phyloP scores from a whole-genome alignment of 53 echinoderm and acorn worm species.

The Mesocentrotus franciscanus region DNA sequence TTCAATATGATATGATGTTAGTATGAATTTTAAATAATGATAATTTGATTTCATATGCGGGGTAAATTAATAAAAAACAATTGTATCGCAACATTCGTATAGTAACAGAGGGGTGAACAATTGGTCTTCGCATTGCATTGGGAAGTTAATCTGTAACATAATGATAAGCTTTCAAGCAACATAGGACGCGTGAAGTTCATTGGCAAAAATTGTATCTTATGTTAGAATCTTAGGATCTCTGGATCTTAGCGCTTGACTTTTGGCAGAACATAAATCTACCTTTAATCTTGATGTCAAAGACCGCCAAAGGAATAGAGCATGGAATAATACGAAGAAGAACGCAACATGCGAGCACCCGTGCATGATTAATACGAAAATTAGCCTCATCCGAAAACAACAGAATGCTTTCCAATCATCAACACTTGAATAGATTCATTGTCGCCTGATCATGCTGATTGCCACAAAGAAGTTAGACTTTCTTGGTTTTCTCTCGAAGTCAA shows the following conservation, averaged over 20 bases:
- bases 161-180: not conserved
- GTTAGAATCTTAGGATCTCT: not conserved
- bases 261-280: not conserved
- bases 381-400: slow-evolving; percentile 7
- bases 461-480: not conserved
- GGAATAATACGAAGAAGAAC: not conserved
- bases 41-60: not conserved
- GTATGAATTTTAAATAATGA: not conserved
- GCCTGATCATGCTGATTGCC: not conserved
- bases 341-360: slow-evolving; percentile 9
- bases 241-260: not conserved
- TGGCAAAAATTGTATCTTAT: not conserved
- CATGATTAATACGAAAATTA: slow-evolving; percentile 65
- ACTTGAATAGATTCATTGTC: slow-evolving; percentile 29
- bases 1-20: not conserved
- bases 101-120: not conserved
- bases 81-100: no score
- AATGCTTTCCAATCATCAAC: not conserved
- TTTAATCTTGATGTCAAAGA: not conserved
- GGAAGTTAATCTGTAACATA: not conserved
- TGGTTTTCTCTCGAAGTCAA: not conserved
- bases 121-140: not conserved
- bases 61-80: not conserved
- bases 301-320: not conserved
- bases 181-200: not conserved